Conservation (phyloP, 2,797 vertebrate species). For the Tenualosa thibaudeaui region DNA sequence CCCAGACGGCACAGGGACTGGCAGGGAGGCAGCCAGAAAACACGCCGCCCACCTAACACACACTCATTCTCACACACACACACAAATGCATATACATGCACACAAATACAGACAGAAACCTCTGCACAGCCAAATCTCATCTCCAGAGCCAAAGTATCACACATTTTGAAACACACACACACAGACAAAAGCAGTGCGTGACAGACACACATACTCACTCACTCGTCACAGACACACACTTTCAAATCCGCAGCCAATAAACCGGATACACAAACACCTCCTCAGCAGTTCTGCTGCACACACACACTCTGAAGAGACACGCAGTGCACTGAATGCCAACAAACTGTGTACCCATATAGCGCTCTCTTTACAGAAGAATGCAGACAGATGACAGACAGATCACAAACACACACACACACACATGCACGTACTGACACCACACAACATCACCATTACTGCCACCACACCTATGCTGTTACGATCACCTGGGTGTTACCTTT, state of each 20-base stretch:
- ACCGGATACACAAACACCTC: not conserved
- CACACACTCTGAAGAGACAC: not conserved
- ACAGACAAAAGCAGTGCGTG: not conserved
- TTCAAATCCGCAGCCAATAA: not conserved
- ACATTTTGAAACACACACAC: not conserved
- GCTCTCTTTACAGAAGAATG: not conserved
- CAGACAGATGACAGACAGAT: not conserved
- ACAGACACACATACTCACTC: too few relatives aligned
- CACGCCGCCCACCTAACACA: slow-evolving; percentile 9
- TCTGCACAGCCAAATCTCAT: not conserved
- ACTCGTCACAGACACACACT: not conserved
- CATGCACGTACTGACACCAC: not conserved
- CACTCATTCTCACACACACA: not conserved
- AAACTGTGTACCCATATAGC: not conserved
- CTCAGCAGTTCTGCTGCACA: not conserved
- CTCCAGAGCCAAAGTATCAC: not conserved
- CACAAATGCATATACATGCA: not conserved
- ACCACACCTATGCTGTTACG: not conserved
- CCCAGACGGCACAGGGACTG: slow-evolving; percentile 35
- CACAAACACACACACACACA: not conserved
- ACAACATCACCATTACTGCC: not conserved
- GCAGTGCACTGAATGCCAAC: not conserved
- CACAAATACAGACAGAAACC: not conserved
- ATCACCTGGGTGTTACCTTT: not conserved
- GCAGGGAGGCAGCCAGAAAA: slow-evolving; percentile 25